Evolutionary conservation across 2,113 vertebrate genomes (phyloP).

Genomic region (Epinephelus cyanopodus): DNA sequence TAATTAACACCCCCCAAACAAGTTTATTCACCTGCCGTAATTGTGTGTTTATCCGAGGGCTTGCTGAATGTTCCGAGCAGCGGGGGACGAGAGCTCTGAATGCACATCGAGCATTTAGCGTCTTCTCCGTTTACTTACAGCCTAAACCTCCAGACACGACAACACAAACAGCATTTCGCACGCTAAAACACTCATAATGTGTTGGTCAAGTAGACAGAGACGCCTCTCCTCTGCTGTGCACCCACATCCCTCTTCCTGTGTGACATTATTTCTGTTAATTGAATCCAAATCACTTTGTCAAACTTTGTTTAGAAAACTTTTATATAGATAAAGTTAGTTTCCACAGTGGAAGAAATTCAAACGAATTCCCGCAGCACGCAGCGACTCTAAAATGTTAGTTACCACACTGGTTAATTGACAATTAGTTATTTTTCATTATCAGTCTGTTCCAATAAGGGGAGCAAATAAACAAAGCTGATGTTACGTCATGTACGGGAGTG

Average conservation of each 20-base stretch:
- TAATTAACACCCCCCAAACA: conserved; percentile 89
- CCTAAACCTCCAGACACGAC: conserved; percentile 70
- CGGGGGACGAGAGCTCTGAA: conserved; percentile 82
- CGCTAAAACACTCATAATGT: background rate
- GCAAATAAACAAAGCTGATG: conserved; percentile 79
- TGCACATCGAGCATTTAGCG: conserved; percentile 79
- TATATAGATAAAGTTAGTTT: conserved; percentile 1
- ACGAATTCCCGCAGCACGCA: background rate
- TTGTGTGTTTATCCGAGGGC: conserved; percentile 87
- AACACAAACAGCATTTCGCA: conserved; percentile 61
- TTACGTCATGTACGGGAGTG: conserved; percentile 74
- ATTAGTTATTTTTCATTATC: conserved; percentile 57
- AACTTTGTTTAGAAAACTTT: conserved; percentile 48
- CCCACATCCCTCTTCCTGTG: background rate
- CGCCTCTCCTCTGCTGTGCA: background rate
- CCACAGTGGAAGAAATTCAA: background rate
- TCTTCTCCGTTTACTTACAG: conserved; percentile 81
- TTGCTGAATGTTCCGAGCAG: conserved; percentile 84
- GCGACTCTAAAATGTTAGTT: background rate
- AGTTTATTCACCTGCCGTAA: conserved; percentile 89
- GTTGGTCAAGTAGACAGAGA: conserved; percentile 4
- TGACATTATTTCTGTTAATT: background rate
- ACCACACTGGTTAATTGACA: conserved; percentile 36
- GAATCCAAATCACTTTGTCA: background rate
- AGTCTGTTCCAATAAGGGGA: conserved; percentile 69